Base-by-base conservation (phyloP, 1,140 invertebrate genomes). In the Hestina assimilis region DNA sequence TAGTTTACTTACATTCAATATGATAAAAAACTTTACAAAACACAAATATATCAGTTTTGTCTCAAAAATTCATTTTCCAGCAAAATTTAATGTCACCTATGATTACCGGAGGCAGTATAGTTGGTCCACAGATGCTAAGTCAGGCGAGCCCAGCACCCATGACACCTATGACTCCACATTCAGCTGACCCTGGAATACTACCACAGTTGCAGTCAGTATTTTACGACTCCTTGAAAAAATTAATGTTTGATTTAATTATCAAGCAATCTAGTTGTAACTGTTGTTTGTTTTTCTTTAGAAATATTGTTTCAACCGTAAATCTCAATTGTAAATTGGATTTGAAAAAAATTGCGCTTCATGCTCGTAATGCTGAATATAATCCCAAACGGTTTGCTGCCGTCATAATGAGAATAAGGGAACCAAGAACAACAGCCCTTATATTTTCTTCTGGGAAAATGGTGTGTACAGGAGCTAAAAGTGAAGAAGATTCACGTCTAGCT, bases 391-490 rank as follows among this genome's bases (percentile, higher is more conserved):
- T 99, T 92, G 98, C 99, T 41, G 99, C 99, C 59, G 98, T 99
- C 0, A 99, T 99, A 50, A 99, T 99, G 99, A 92, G 99, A 80
- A 99, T 99, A 76, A 91, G 98, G 81, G 98, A 99, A 81, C 99
- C 99, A 0, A 90, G 99, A 66, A 99, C 99, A 1, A 99, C 99
- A 15, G 99, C 99, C 8, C 89, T 99, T 7, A 99, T 99, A 66
- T 99, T 99, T 79, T 98, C 97, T 73, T 99, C 98, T 29, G 99
- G 99, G 0, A 99, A 99, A 92, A 99, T 99, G 98, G 99, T 99
- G 0, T 99, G 99, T 83, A 99, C 99, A 1, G 99, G 99, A 12
- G 99, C 99, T 0, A 99, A 99, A 90, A 99, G 97, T 91, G 98
- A 99, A 91, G 98, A 99, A 75, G 95, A 98, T 79, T 99, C 98